Base-by-base conservation (phyloP, 1,140 invertebrate species). In the Mercenaria mercenaria region DNA sequence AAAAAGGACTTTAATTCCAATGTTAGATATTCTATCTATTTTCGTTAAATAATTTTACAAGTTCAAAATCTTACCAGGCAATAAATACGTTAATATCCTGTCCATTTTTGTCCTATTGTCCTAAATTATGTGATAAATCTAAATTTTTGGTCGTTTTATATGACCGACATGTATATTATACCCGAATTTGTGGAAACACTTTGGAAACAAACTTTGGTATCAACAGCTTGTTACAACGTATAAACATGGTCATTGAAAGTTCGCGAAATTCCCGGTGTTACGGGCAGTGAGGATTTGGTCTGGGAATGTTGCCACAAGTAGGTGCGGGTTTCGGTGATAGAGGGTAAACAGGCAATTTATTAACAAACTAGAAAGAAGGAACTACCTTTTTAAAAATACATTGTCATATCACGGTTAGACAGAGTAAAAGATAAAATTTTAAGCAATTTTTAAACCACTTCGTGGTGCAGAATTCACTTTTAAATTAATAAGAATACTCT, bases 211-310 rank as follows among this genome's bases (percentile, higher is more conserved):
- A 82, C 80, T 64, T 43, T 64, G 37, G 56, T 82, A 82, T 82
- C 61, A 82, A 43, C 47, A 41, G 37, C 80, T 67, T 67, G 80
- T 82, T 67, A 67, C n/a, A 50, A 3, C 0, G 34, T 18, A 43
- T 39, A 82, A 82, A 82, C 80, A 64, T 1, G 56, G 50, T 67
- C 80, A 82, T 82, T 67, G 80, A 82, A 67, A 80, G 26, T 50
- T 59, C 77, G 52, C 80, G 41, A 82, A 32, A 82, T 82, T 82
- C 80, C 80, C 32, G 80, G n/a, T 39, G 29, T n/a, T 37, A 41
- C 23, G 29, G 47, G 32, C 32, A 52, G 43, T 56, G 1, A 6
- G 18, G 67, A 18, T 72, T 6, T 1, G 20, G 67, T 72, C 67
- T 72, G 67, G 34, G 67, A 72, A 72, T 72, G 67, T 72, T 15